Percentiles rank a stretch among this genome's conserved stretches.
Evolutionary conservation across 1,140 invertebrate genomes (phyloP).

Genomic region (Aphidius ervi): DNA sequence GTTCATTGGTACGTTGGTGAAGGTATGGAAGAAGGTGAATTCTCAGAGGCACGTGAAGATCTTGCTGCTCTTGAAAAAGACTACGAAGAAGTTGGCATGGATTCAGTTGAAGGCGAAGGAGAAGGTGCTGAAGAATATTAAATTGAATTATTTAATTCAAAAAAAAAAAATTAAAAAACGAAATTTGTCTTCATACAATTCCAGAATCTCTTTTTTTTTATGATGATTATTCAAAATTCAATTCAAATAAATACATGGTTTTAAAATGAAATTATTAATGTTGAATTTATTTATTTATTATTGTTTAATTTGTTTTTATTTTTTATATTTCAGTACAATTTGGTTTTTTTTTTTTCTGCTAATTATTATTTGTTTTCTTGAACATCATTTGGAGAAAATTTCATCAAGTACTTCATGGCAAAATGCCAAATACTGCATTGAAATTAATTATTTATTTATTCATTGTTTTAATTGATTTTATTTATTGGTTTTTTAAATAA

Average conservation of each 20-base stretch:
- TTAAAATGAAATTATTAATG: neutral
- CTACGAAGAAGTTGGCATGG: slow-evolving; percentile 22
- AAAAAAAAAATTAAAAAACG: neutral
- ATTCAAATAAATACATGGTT: slow-evolving; percentile 9
- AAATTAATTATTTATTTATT: no score
- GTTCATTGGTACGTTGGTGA: slow-evolving; percentile 23
- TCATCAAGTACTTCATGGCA: no score
- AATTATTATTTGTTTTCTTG: no score
- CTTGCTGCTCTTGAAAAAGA: slow-evolving; percentile 22
- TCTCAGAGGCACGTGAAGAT: slow-evolving; percentile 22
- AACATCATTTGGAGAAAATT: no score
- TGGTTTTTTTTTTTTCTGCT: no score
- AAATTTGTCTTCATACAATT: slow-evolving; percentile 1
- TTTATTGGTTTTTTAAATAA: slow-evolving; percentile 2
- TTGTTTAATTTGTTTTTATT: neutral
- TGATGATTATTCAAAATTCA: neutral
- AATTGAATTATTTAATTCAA: neutral
- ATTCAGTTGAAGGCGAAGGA: slow-evolving; percentile 21
- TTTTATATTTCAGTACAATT: neutral
- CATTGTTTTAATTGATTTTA: neutral
- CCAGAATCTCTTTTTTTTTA: neutral
- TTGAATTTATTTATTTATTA: neutral
- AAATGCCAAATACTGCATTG: no score
- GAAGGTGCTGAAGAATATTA: slow-evolving; percentile 22
- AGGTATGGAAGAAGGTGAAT: slow-evolving; percentile 23